Conservation (phyloP, 1,140 invertebrate genomes). For the Lysiphlebus fabarum region DNA sequence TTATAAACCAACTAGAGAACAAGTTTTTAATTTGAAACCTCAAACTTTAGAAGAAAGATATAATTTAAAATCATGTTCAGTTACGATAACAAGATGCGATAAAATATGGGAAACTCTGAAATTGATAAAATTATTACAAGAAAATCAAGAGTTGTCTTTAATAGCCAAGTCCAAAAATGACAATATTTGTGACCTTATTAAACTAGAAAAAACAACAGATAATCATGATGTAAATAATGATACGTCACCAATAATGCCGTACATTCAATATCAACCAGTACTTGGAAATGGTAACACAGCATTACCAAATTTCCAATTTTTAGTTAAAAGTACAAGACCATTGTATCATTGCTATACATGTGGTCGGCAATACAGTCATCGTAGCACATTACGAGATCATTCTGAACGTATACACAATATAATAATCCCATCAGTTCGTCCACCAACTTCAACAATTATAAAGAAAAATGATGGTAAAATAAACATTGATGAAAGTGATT, state of each 20-base stretch:
- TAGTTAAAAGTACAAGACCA: slow-evolving; percentile 34
- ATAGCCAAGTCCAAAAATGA: background rate
- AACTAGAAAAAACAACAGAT: background rate
- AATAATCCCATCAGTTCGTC: slow-evolving; percentile 24
- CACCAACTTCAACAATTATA: background rate
- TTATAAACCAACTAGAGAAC: too few species aligned
- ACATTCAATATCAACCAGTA: slow-evolving; percentile 31
- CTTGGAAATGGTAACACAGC: slow-evolving; percentile 30
- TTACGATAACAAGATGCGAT: slow-evolving; percentile 16
- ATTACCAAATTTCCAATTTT: slow-evolving; percentile 40
- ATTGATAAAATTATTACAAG: slow-evolving; percentile 18
- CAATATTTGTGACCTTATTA: background rate
- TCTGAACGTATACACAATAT: slow-evolving; percentile 37
- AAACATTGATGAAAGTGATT: background rate
- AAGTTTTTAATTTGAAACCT: too few species aligned
- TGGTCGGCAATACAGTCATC: slow-evolving; percentile 37
- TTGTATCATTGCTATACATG: slow-evolving; percentile 42
- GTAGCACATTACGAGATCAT: slow-evolving; percentile 35
- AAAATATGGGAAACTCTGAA: slow-evolving; percentile 24
- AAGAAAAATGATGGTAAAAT: background rate
- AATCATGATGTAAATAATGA: slow-evolving; percentile 2
- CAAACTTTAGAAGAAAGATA: slow-evolving; percentile 9
- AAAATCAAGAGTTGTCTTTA: background rate
- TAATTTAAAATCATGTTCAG: slow-evolving; percentile 8
- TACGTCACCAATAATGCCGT: slow-evolving; percentile 7